These are phyloP conservation scores for Sycobia sp. DNA, from an alignment of 1,140 invertebrate species.

Conservation along the genomic window DNA sequence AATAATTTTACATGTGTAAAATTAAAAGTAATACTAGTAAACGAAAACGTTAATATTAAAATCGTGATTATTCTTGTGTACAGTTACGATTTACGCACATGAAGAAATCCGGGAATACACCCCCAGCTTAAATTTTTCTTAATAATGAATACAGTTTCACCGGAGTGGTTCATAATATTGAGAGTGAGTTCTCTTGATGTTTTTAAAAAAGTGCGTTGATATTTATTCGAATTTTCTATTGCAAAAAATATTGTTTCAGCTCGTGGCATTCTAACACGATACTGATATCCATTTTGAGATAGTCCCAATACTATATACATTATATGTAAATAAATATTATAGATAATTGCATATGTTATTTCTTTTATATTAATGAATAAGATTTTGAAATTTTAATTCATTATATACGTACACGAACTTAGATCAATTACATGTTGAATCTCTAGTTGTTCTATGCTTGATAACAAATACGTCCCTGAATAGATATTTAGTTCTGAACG, in stretches of 20 bases:
- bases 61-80: too few relatives aligned
- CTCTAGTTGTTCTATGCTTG: constrained; percentile 48
- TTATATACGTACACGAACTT: too few relatives aligned
- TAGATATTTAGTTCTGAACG: constrained; percentile 39
- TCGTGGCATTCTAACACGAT: constrained; percentile 44
- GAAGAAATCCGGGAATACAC: constrained; percentile 41
- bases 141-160: constrained; percentile 44
- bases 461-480: constrained; percentile 43
- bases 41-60: too few relatives aligned
- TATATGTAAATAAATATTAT: background rate
- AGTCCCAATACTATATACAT: constrained; percentile 42
- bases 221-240: constrained; percentile 33
- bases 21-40: too few relatives aligned
- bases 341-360: too few relatives aligned
- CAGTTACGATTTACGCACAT: constrained; percentile 36
- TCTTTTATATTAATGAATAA: too few relatives aligned
- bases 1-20: too few relatives aligned
- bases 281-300: constrained; percentile 38
- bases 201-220: constrained; percentile 24
- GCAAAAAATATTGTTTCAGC: constrained; percentile 51
- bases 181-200: constrained; percentile 40
- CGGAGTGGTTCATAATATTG: constrained; percentile 43
- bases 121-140: constrained; percentile 42
- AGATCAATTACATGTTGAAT: constrained; percentile 48
- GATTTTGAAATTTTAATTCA: too few relatives aligned